phyloP scores from a whole-genome alignment of 2,888 invertebrate genomes.

The Dermolepida albohirtum region DNA sequence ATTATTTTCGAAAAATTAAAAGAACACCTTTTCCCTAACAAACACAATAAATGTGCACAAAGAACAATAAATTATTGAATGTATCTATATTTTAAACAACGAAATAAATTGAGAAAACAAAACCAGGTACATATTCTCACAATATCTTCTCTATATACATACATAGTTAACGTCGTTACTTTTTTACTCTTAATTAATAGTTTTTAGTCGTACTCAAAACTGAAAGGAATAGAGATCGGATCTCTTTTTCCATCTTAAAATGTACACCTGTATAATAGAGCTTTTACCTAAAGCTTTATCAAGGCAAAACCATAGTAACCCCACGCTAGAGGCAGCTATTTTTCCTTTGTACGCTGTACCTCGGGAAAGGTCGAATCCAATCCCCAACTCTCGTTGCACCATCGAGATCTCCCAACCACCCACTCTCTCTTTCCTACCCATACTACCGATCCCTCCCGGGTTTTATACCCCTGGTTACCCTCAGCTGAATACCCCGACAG shows the following conservation, averaged over 20 bases:
- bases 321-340: constrained; percentile 54
- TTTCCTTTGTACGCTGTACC: constrained; percentile 53
- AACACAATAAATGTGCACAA: too few species aligned
- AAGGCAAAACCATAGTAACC: constrained; percentile 56
- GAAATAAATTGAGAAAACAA: neutral
- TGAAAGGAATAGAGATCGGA: constrained; percentile 30
- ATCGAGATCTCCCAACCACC: constrained; percentile 50
- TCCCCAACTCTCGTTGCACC: constrained; percentile 52
- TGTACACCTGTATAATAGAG: constrained; percentile 49
- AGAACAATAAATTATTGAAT: too few species aligned
- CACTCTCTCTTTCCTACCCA: constrained; percentile 48
- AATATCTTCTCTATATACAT: too few species aligned
- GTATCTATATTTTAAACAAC: too few species aligned
- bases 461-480: constrained; percentile 62
- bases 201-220: constrained; percentile 24
- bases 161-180: neutral
- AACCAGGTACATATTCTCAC: too few species aligned
- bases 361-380: constrained; percentile 55
- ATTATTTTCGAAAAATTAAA: too few species aligned
- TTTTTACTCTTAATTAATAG: constrained; percentile 36
- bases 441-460: constrained; percentile 53
- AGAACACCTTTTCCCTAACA: too few species aligned
- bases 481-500: constrained; percentile 59
- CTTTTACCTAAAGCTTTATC: constrained; percentile 50
- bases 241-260: constrained; percentile 39